Evolutionary conservation across 2,113 vertebrate genomes (phyloP), one percentile per base, ranked within the genome.

Genomic region (Pelodiscus sinensis): DNA sequence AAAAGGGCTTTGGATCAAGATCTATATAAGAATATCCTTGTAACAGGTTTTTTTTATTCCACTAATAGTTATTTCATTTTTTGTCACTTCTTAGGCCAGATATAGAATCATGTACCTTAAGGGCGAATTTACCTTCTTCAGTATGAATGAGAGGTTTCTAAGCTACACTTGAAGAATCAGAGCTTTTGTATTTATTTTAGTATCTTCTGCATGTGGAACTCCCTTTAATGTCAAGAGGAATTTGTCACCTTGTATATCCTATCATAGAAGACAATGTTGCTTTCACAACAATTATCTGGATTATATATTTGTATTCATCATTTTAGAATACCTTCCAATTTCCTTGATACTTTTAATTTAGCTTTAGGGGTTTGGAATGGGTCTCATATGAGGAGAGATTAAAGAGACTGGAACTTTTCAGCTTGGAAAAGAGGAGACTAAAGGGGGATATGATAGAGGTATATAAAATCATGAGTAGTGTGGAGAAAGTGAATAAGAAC

Each of bases 141-240:
- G 7, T 60, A 86, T 38, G 15, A 22, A 87, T 29, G 1, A 0
- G 1, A 68, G 65, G 85, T 87, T 85, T 82, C 25, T 79, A 10
- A 6, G 8, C 3, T 50, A 2, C 1, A 85, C 65, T 5, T 18
- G 60, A 35, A 71, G 31, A 35, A 71, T 0, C 58, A 54, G 0
- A 8, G 58, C 8, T 51, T 3, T 6, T 1, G 62, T 54, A 35
- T 16, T 35, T 21, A 9, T 71, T 68, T 68, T 35, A 35, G 18
- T 71, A 58, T 73, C 9, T 83, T 89, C 29, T 57, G 21, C 31
- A 4, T 81, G 14, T 1, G 83, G 58, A 89, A 35, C 24, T 79
- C 16, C 3, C 3, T 27, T 2, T 62, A 57, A 21, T 79, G 25
- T 65, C 24, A 21, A 2, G 1, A 81, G 9, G 4, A 2, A 54